A percentile compares a stretch with the other conserved stretches of the same genome.
These are phyloP conservation scores for Bursaphelenchus okinawaensis DNA, from an alignment of 2,888 invertebrate species.

Conservation along the genomic window DNA sequence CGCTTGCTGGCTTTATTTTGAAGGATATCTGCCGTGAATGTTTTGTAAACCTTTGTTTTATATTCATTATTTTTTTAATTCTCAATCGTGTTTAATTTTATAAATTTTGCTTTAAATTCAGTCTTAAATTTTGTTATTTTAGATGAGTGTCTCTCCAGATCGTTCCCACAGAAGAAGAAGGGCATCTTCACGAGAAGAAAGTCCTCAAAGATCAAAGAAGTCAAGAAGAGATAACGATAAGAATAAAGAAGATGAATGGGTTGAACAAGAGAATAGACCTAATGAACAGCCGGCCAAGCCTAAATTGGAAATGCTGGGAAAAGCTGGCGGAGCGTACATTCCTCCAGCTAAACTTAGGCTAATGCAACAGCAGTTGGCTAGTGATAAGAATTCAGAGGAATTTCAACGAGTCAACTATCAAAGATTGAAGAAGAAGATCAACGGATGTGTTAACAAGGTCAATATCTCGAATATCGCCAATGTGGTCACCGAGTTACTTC, in stretches of 20 bases:
- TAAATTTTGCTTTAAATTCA: no score
- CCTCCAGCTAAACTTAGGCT: conserved; percentile 89
- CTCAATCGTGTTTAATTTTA: no score
- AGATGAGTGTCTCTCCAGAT: no score
- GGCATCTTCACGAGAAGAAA: no score
- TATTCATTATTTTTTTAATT: no score
- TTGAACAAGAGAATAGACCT: background rate
- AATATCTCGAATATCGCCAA: conserved; percentile 82
- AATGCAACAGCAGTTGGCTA: conserved; percentile 85
- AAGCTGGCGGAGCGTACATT: conserved; percentile 73
- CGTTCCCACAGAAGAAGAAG: no score
- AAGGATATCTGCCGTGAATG: no score
- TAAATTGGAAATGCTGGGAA: background rate
- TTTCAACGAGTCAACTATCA: conserved; percentile 98
- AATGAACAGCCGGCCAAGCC: background rate
- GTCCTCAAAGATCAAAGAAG: background rate
- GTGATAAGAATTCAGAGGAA: conserved; percentile 80
- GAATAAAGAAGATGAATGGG: conserved; percentile 2
- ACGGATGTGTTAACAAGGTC: conserved; percentile 94
- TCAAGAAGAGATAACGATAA: background rate
- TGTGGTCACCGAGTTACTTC: conserved; percentile 81
- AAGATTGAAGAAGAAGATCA: conserved; percentile 93
- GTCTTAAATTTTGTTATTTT: no score
- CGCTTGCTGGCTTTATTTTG: no score
- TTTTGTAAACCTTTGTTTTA: no score